These are phyloP conservation scores for fruit fly (Drosophila melanogaster) DNA, from an alignment of 1,140 invertebrate species.

Conservation along the genomic window DNA sequence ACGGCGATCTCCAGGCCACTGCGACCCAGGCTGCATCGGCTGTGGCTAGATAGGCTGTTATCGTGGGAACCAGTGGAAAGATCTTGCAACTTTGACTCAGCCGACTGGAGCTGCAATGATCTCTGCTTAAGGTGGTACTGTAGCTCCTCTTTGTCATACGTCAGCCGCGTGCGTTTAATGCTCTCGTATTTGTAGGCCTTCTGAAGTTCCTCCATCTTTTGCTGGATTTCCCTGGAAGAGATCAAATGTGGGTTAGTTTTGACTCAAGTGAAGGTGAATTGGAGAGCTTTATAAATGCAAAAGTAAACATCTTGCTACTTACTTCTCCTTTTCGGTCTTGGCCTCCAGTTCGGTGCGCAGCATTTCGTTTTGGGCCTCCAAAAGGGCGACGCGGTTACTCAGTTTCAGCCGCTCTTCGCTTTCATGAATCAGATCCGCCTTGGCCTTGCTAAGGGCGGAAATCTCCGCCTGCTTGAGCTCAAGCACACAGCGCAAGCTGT, in stretches of 20 bases:
- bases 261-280: no score
- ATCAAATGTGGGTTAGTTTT: conserved; percentile 5
- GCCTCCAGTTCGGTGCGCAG: conserved; percentile 88
- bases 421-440: conserved; percentile 86
- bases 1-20: conserved; percentile 17
- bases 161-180: conserved; percentile 91
- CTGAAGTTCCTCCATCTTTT: conserved; percentile 89
- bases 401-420: conserved; percentile 86
- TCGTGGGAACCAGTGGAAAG: conserved; percentile 43
- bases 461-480: conserved; percentile 91
- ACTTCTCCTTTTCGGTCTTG: conserved; percentile 87
- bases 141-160: conserved; percentile 93
- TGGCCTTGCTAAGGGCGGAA: conserved; percentile 88
- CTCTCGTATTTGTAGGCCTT: conserved; percentile 89
- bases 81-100: conserved; percentile 68
- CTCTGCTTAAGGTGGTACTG: conserved; percentile 93
- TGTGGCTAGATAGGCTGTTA: conserved; percentile 6
- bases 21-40: conserved; percentile 34
- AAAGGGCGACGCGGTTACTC: conserved; percentile 85
- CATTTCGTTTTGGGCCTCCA: conserved; percentile 89
- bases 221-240: conserved; percentile 85
- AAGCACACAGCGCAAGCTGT: conserved; percentile 90
- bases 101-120: conserved; percentile 83
- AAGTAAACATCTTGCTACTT: conserved; percentile 54
- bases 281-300: no score